Base-by-base conservation (phyloP, 2,113 vertebrate species). In the Hyla sarda region DNA sequence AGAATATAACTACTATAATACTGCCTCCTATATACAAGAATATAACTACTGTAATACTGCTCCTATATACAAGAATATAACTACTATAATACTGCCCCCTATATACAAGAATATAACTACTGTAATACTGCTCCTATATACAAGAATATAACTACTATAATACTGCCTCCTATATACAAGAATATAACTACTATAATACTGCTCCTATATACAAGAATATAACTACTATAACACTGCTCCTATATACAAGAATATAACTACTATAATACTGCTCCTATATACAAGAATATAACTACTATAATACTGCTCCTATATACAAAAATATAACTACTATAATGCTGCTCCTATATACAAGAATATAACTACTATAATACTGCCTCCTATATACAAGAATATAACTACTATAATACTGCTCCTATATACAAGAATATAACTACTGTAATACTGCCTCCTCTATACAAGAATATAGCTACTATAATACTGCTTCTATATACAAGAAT, bases 321-420 rank as follows among this genome's bases (percentile, higher is more conserved):
- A 41, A 41, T 41, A 41, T 41, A 41, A 41, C 50, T 58, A 62
- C 58, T 62, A 62, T 62, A 62, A 62, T 62, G 25, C 60, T 65
- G 25, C 25, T 6, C 25, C 60, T 65, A 65, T 65, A 17, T 65
- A 65, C 60, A 65, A 30, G 60, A 65, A 65, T 65, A 65, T 65
- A 65, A 65, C 60, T 65, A 65, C 60, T 65, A 65, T 65, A 65
- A 65, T 65, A 65, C 60, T 65, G 60, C 60, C n/a, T 10, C 60
- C 60, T 65, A 65, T 65, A 17, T 65, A 65, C 60, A 65, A 30
- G 60, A 65, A 28, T 65, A 65, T 30, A 65, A 65, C 60, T 65
- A 14, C 60, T 65, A 65, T 65, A 65, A 28, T 65, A 65, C 60
- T 65, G 25, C 58, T 4, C 58, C 58, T 62, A 62, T 62, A 23